Evolutionary conservation across 2,797 vertebrate genomes (phyloP), one percentile per base, ranked within the genome.

Genomic region (Mallotus villosus): DNA sequence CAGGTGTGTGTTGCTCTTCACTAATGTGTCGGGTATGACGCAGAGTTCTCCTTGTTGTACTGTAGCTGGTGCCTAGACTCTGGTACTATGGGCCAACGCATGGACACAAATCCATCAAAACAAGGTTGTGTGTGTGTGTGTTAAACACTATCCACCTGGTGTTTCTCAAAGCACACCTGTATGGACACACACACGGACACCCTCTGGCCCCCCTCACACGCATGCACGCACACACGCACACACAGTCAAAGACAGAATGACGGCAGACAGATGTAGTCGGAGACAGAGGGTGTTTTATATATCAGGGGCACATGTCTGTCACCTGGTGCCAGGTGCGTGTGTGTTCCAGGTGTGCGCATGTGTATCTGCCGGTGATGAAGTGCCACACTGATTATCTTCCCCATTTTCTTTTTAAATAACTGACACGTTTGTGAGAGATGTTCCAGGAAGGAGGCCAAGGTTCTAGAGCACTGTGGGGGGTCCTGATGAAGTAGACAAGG

Each of bases 101-200:
- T 88, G 81, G 79, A 66, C 84, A 81, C 63, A 71, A 76, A 82
- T 77, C 79, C 74, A 74, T 80, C 81, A 82, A 86, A 90, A 85
- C 85, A 59, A 8, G 84, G 63, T 82, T 81, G 67, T 59, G 67
- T 46, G 24, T 73, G 67, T 72, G 61, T 65, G 64, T 61, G 49
- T 49, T 25, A 32, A 46, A 27, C 17, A 57, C 68, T 27, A 34
- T 22, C 71, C 74, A 80, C 81, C 75, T 81, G 78, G 49, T 3
- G 12, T 71, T 80, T 75, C 66, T 70, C 62, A 75, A 37, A 68
- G 71, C 74, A 74, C 64, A 61, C 21, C 14, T 53, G 32, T 55
- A 27, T n/a, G 25, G 11, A n/a, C 12, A 41, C 63, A 64, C 63
- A 41, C 57, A 60, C 25, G n/a, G 19, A 60, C 58, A 25, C 58